A percentile compares a stretch with the other conserved stretches of the same genome.
Conservation (phyloP, 1,140 invertebrate species). For the Rhagoletis zephyria region DNA sequence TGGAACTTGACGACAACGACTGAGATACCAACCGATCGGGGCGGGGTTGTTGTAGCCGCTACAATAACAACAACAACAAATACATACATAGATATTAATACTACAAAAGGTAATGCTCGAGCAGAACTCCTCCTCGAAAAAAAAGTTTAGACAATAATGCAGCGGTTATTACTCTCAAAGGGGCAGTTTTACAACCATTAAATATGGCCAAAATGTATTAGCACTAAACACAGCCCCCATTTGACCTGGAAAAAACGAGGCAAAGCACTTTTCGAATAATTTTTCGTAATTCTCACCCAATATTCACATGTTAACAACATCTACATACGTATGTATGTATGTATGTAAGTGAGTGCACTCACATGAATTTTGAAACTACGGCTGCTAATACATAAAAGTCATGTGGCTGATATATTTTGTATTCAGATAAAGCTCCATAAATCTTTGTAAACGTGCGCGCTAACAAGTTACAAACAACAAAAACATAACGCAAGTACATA, state of each 20-base stretch:
- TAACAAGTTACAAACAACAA: constrained; percentile 9
- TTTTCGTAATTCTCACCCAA: not conserved
- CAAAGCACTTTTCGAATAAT: constrained; percentile 37
- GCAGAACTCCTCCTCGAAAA: no score
- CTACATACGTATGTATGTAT: not conserved
- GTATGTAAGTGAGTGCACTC: no score
- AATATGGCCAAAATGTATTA: not conserved
- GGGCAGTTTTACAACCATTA: not conserved
- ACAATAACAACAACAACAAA: no score
- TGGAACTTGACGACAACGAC: no score
- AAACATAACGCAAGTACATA: not conserved
- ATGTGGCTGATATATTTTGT: not conserved
- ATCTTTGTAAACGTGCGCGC: constrained; percentile 7
- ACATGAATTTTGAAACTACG: not conserved
- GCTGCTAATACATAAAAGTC: not conserved
- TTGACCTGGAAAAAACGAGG: not conserved
- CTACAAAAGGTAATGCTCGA: no score
- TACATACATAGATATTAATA: no score
- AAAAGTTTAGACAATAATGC: no score
- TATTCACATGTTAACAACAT: not conserved
- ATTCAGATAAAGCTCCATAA: constrained; percentile 33
- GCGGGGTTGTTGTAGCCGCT: no score
- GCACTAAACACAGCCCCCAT: not conserved
- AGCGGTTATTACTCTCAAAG: not conserved
- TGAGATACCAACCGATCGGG: no score